phyloP scores from a whole-genome alignment of 2,113 vertebrate genomes.

The Chionodraco myersi region DNA sequence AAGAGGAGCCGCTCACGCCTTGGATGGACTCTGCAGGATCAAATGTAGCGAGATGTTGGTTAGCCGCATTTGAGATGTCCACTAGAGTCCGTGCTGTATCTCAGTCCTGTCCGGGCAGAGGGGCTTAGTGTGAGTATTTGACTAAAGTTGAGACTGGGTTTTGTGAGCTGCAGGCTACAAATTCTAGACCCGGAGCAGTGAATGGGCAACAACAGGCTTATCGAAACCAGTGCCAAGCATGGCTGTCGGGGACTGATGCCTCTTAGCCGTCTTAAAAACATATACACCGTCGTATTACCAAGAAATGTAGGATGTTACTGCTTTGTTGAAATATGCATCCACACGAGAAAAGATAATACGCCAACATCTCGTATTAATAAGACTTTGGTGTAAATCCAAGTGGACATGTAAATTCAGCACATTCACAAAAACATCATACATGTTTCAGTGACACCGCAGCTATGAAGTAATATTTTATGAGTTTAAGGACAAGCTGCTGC shows the following conservation, averaged over 20 bases:
- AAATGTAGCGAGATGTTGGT: slow-evolving; percentile 21
- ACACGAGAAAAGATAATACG: slow-evolving; percentile 13
- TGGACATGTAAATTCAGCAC: slow-evolving; percentile 11
- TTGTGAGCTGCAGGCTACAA: slow-evolving; percentile 27
- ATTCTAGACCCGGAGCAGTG: slow-evolving; percentile 18
- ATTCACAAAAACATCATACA: slow-evolving; percentile 2
- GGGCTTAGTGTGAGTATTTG: slow-evolving; percentile 5
- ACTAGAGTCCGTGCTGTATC: not conserved
- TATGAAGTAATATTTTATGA: slow-evolving; percentile 46
- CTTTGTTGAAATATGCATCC: slow-evolving; percentile 13
- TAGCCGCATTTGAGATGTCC: not conserved
- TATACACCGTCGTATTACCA: not conserved
- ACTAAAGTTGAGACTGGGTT: slow-evolving; percentile 28
- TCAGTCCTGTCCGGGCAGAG: not conserved
- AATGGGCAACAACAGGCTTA: slow-evolving; percentile 36
- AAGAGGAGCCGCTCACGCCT: slow-evolving; percentile 12
- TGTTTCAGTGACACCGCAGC: slow-evolving; percentile 30
- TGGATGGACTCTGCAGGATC: slow-evolving; percentile 7
- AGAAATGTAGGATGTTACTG: not conserved
- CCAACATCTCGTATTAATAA: not conserved
- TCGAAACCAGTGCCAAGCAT: slow-evolving; percentile 30
- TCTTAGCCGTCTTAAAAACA: slow-evolving; percentile 8
- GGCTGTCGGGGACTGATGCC: slow-evolving; percentile 23
- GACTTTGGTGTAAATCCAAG: slow-evolving; percentile 20
- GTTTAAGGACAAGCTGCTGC: slow-evolving; percentile 30